Evolutionary conservation across 1,140 invertebrate genomes (phyloP).

Genomic region (Drosophila santomea): DNA sequence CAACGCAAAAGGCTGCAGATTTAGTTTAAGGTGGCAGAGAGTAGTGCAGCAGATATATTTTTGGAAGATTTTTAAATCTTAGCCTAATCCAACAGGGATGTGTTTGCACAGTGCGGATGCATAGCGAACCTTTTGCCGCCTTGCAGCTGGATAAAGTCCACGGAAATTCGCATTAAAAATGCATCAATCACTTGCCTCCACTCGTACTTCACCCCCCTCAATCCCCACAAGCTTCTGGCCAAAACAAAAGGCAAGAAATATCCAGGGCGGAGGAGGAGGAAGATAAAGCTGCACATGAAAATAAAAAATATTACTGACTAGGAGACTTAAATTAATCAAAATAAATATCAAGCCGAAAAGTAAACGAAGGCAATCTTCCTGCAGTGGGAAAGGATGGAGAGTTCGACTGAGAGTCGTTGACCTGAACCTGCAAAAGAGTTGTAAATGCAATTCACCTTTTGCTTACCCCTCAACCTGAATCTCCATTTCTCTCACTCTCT

Average conservation of each 20-base stretch:
- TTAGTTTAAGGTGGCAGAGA: background rate
- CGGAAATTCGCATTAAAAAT: conserved; percentile 80
- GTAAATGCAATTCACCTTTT: conserved; percentile 28
- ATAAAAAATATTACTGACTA: conserved; percentile 64
- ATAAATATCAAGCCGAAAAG: conserved; percentile 47
- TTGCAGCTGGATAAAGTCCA: conserved; percentile 10
- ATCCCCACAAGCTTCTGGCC: conserved; percentile 22
- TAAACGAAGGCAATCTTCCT: conserved; percentile 27
- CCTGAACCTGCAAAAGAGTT: conserved; percentile 43
- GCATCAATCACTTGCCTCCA: conserved; percentile 74
- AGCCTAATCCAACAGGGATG: background rate
- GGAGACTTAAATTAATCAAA: conserved; percentile 71
- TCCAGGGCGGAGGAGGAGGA: background rate
- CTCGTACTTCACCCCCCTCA: conserved; percentile 6
- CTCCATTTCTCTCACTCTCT: background rate
- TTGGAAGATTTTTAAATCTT: background rate
- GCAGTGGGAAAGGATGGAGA: conserved; percentile 1
- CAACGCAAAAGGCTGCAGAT: background rate
- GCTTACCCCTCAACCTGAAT: background rate
- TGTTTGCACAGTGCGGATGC: background rate
- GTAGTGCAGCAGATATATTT: background rate
- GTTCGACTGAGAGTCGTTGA: conserved; percentile 34
- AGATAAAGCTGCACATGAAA: conserved; percentile 63
- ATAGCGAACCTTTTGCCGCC: conserved; percentile 5
- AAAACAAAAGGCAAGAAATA: conserved; percentile 24